Base-by-base conservation (phyloP, 2,888 invertebrate species). In the Globia sparganii region DNA sequence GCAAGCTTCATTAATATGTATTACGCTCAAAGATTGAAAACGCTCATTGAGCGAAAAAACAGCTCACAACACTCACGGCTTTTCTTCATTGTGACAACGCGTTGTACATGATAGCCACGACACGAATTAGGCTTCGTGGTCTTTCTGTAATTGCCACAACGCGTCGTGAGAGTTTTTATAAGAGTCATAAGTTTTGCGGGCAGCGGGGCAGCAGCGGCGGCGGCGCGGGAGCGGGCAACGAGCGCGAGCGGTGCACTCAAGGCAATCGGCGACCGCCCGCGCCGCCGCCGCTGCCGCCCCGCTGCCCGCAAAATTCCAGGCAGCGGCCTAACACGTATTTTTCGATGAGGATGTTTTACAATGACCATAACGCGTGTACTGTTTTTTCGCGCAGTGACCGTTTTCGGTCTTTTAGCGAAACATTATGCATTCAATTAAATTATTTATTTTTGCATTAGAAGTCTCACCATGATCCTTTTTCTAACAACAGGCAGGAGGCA, bases 401-500 rank as follows among this genome's bases (percentile, higher is more conserved):
- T 58, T 58, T 58, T 58, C 56, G 13, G n/a, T 28, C 2, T 58
- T 28, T 15, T n/a, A 15, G 6, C 15, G 58, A 11, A 25, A 25
- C 25, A 9, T n/a, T 43, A 34, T 3, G 15, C 28, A 21, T 28
- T 21, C 28, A 4, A 4, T n/a, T 34, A 3, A n/a, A 46, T 46
- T 37, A 72, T 40, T 28, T 31, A 0, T 72, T 18, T 40, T 28
- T 40, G 6, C 9, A 9, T 25, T 25, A 21, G 59, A 58, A 34
- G 2, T 56, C 28, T 80, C 21, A 34, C 0, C 3, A n/a, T 21
- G 0, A 28, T 40, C 0, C 1, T 9, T 66, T 79, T 65, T 69
- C 28, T 70, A 28, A 21, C 77, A 75, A 70, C 88, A 93, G 93
- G 67, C 85, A 58, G 90, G 88, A 25, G 92, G 93, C 4, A 0